These are phyloP conservation scores for Lithodes maja DNA, from an alignment of 2,888 invertebrate genomes.

Conservation along the genomic window DNA sequence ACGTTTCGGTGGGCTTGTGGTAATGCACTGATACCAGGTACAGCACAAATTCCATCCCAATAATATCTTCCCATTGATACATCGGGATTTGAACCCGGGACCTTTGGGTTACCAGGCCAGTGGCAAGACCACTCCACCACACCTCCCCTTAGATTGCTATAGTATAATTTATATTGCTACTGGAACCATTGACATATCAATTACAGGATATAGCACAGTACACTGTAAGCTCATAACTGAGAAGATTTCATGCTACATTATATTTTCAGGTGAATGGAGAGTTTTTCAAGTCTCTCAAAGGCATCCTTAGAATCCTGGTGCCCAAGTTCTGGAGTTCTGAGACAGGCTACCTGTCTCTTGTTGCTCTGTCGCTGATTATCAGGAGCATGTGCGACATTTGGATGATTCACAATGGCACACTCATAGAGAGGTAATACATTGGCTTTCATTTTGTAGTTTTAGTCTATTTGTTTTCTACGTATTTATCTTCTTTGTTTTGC, in stretches of 20 bases:
- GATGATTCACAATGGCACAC: constrained; percentile 96
- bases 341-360: constrained; percentile 82
- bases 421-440: constrained; percentile 84
- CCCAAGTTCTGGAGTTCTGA: constrained; percentile 88
- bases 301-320: constrained; percentile 80
- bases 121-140: too few relatives aligned
- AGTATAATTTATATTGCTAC: too few relatives aligned
- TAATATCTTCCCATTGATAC: too few relatives aligned
- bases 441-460: constrained; percentile 44
- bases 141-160: too few relatives aligned
- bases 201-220: too few relatives aligned
- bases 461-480: not conserved
- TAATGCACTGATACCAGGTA: too few relatives aligned
- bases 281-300: constrained; percentile 69
- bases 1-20: too few relatives aligned
- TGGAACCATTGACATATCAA: too few relatives aligned
- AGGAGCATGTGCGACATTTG: constrained; percentile 97
- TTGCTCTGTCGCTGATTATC: constrained; percentile 87
- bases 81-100: too few relatives aligned
- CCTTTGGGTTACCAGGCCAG: too few relatives aligned
- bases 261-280: constrained; percentile 67
- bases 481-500: not conserved
- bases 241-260: not conserved
- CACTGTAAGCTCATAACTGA: too few relatives aligned
- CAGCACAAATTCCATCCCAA: too few relatives aligned